Conservation (phyloP, 1,140 invertebrate genomes). For the Drosophila watanabei region DNA sequence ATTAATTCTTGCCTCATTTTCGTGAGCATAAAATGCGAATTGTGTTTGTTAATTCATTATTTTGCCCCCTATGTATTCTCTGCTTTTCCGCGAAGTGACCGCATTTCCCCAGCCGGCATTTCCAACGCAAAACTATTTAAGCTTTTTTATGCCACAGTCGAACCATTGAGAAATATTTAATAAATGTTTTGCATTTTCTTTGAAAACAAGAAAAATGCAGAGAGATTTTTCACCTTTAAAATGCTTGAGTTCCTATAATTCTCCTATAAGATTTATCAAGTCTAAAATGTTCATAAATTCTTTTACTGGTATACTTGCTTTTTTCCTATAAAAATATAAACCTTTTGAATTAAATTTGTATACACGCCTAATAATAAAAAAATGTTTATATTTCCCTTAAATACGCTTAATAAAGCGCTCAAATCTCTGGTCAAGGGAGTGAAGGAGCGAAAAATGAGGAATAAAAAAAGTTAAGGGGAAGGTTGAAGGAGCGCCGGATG, state of each 20-base stretch:
- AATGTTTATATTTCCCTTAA: conserved; percentile 49
- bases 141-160: conserved; percentile 1
- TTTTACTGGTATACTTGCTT: not conserved
- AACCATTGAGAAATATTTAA: not conserved
- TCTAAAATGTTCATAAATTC: not conserved
- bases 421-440: conserved; percentile 30
- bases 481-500: conserved; percentile 44
- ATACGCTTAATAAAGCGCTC: conserved; percentile 76
- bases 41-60: conserved; percentile 60
- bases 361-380: not conserved
- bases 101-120: conserved; percentile 62
- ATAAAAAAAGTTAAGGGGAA: not conserved
- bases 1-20: conserved; percentile 76
- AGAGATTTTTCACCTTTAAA: not conserved
- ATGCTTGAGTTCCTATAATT: not conserved
- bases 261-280: not conserved
- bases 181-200: conserved; percentile 13
- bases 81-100: conserved; percentile 37
- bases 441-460: not conserved
- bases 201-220: not conserved
- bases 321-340: not conserved
- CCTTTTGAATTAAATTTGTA: not conserved
- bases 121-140: conserved; percentile 49
- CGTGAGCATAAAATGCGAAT: conserved; percentile 40
- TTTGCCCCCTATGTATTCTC: conserved; percentile 22